Conservation (phyloP, 1,140 invertebrate genomes). For the Zaprionus gabonicus region DNA sequence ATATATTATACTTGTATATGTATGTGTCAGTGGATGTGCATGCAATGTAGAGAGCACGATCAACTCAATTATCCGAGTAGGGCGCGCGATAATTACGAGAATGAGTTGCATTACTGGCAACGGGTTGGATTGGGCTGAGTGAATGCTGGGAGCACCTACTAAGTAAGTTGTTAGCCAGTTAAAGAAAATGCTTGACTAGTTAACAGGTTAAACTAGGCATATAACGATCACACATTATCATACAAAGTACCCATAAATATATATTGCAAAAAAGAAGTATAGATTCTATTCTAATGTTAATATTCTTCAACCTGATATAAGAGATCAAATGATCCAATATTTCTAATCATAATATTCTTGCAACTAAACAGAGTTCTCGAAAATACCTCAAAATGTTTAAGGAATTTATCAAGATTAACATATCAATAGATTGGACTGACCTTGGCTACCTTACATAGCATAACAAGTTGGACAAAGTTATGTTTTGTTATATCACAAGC, state of each 20-base stretch:
- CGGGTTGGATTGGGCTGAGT: background rate
- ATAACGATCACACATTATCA: no score
- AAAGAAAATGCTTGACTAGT: no score
- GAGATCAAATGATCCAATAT: no score
- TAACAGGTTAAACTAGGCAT: no score
- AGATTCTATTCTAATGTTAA: no score
- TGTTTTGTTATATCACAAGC: background rate
- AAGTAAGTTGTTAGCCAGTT: background rate
- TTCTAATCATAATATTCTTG: no score
- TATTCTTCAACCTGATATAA: no score
- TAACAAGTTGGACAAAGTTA: conserved; percentile 2
- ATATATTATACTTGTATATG: conserved; percentile 13
- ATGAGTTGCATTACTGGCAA: conserved; percentile 43
- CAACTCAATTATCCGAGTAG: conserved; percentile 55
- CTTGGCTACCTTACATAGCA: background rate
- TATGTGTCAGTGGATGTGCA: conserved; percentile 26
- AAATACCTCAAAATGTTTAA: background rate
- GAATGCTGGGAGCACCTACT: conserved; percentile 13
- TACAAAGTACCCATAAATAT: no score
- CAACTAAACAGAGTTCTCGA: background rate
- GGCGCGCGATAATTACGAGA: conserved; percentile 35
- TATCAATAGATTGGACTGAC: background rate
- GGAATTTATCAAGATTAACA: background rate
- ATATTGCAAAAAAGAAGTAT: no score
- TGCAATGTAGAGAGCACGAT: conserved; percentile 34